Percentiles rank a stretch among this genome's conserved stretches.
These are phyloP conservation scores for Scrobipalpa atriplicella DNA, from an alignment of 2,888 invertebrate genomes.

Conservation along the genomic window DNA sequence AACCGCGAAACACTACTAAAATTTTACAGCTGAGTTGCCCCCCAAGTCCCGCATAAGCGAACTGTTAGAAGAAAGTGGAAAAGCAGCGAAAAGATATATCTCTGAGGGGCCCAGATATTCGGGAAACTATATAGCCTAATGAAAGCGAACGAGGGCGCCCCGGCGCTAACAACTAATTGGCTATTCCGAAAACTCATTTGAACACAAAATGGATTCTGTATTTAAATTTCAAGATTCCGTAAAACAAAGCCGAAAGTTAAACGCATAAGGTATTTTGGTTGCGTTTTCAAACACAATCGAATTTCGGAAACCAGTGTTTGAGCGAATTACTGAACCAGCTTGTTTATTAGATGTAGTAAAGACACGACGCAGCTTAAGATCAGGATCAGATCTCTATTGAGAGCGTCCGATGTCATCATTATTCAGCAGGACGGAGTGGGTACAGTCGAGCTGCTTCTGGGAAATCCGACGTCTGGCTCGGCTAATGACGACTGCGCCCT, in stretches of 20 bases:
- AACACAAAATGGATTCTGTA: constrained; percentile 82
- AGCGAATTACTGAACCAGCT: not conserved
- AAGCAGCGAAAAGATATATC: constrained; percentile 77
- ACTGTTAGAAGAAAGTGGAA: constrained; percentile 75
- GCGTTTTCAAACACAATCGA: not conserved
- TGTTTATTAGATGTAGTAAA: not conserved
- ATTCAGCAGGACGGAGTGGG: constrained; percentile 61
- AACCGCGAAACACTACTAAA: constrained; percentile 69
- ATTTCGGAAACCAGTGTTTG: not conserved
- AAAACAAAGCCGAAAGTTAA: constrained; percentile 77
- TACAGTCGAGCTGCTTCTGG: constrained; percentile 65
- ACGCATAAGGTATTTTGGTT: constrained; percentile 66
- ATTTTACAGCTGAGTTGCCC: constrained; percentile 70
- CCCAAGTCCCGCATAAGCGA: constrained; percentile 61
- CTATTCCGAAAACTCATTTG: constrained; percentile 83
- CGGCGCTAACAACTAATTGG: constrained; percentile 83
- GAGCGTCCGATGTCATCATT: constrained; percentile 64
- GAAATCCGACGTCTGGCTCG: constrained; percentile 71
- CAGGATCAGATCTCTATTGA: constrained; percentile 55
- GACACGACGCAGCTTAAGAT: constrained; percentile 35
- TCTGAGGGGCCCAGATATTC: constrained; percentile 78
- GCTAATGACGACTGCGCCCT: constrained; percentile 72
- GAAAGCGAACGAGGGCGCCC: constrained; percentile 81
- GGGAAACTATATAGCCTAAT: constrained; percentile 82
- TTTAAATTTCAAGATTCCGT: constrained; percentile 81